Evolutionary conservation across 2,797 vertebrate species (phyloP).

Genomic region (Melanogrammus aeglefinus): DNA sequence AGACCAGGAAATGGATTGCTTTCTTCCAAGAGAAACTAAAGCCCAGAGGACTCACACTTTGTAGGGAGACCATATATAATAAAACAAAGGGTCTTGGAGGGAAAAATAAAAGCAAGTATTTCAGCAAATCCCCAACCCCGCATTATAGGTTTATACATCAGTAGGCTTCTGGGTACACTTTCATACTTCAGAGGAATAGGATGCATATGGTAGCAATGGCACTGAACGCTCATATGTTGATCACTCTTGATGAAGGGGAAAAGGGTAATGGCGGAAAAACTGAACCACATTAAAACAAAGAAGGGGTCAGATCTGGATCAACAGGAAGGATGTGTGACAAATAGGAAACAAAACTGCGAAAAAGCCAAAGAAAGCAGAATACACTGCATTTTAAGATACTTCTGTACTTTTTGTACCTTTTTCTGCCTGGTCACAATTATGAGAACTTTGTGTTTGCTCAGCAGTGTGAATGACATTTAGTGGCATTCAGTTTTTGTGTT

Average conservation of each 20-base stretch:
- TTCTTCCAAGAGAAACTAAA: slow-evolving; percentile 47
- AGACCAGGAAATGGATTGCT: slow-evolving; percentile 48
- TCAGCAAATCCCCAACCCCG: slow-evolving; percentile 20
- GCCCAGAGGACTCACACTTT: slow-evolving; percentile 52
- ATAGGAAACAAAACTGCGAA: not conserved
- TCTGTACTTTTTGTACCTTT: not conserved
- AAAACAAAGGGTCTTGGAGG: slow-evolving; percentile 32
- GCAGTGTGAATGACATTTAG: not conserved
- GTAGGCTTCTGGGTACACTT: slow-evolving; percentile 38
- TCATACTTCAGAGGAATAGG: slow-evolving; percentile 37
- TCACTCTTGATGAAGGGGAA: slow-evolving; percentile 48
- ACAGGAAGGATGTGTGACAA: slow-evolving; percentile 3
- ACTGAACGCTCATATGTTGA: slow-evolving; percentile 27
- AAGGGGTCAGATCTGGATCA: slow-evolving; percentile 22
- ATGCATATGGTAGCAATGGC: slow-evolving; percentile 21
- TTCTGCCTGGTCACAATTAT: not conserved
- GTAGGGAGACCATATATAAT: slow-evolving; percentile 34
- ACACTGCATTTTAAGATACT: not conserved
- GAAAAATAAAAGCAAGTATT: slow-evolving; percentile 43
- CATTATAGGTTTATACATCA: slow-evolving; percentile 26
- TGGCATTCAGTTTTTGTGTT: not conserved
- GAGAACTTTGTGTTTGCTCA: not conserved
- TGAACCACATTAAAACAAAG: slow-evolving; percentile 46
- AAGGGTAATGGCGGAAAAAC: slow-evolving; percentile 54
- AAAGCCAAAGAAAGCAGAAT: not conserved